Evolutionary conservation across 1,140 invertebrate species (phyloP).

Genomic region (Zaprionus camerounensis): DNA sequence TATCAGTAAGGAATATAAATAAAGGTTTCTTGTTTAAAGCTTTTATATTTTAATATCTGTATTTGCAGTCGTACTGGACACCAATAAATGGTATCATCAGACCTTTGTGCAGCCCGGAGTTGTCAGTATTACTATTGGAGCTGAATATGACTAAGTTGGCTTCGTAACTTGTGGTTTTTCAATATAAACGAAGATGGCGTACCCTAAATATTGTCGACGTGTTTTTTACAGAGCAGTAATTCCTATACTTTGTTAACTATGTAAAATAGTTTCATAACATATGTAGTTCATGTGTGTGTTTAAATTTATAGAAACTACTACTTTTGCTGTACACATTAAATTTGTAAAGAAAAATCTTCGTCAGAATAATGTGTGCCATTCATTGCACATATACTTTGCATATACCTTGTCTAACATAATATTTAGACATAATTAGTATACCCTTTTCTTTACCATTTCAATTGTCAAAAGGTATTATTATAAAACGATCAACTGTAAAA

Average conservation of each 20-base stretch:
- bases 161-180: neutral
- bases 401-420: too few relatives aligned
- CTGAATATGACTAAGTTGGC: slow-evolving; percentile 93
- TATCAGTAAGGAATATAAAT: slow-evolving; percentile 89
- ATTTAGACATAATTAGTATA: neutral
- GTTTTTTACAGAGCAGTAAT: neutral
- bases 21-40: neutral
- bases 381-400: too few relatives aligned
- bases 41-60: neutral
- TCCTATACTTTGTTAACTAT: too few relatives aligned
- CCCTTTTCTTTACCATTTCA: neutral
- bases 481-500: neutral
- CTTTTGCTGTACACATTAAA: too few relatives aligned
- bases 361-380: too few relatives aligned
- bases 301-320: too few relatives aligned
- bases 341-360: too few relatives aligned
- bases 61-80: slow-evolving; percentile 94
- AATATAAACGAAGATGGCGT: neutral
- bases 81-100: slow-evolving; percentile 97
- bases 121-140: slow-evolving; percentile 97
- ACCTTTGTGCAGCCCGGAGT: slow-evolving; percentile 93
- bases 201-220: neutral
- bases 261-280: too few relatives aligned
- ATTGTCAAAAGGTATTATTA: neutral
- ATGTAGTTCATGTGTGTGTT: too few relatives aligned